These are phyloP conservation scores for Apotomis betuletana DNA, from an alignment of 2,888 invertebrate genomes.

Conservation along the genomic window DNA sequence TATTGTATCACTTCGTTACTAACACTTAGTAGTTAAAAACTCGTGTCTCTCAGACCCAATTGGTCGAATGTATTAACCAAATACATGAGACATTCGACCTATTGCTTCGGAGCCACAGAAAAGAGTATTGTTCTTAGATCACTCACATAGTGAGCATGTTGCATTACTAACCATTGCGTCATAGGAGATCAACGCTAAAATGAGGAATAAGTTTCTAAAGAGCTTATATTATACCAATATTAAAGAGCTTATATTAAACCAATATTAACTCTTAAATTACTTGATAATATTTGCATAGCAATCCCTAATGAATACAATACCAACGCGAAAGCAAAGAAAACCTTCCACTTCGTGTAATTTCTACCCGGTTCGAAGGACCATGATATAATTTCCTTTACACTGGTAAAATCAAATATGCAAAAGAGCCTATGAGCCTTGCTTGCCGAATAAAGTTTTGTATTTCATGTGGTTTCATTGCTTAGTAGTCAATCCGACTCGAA, in stretches of 20 bases:
- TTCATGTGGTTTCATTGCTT: too few species aligned
- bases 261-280: too few species aligned
- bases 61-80: neutral
- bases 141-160: conserved; percentile 43
- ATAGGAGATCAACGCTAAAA: conserved; percentile 11
- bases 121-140: conserved; percentile 21
- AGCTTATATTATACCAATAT: too few species aligned
- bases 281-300: too few species aligned
- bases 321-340: too few species aligned
- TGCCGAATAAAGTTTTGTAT: too few species aligned
- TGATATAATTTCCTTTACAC: too few species aligned
- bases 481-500: neutral
- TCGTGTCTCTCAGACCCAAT: neutral
- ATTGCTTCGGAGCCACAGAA: neutral
- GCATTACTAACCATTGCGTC: conserved; percentile 36
- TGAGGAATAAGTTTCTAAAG: neutral
- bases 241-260: too few species aligned
- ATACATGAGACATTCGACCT: neutral
- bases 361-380: conserved; percentile 8
- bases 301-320: too few species aligned
- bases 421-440: too few species aligned
- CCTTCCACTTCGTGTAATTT: too few species aligned
- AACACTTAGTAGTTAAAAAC: conserved; percentile 30
- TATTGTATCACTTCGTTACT: conserved; percentile 23
- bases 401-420: too few species aligned